Evolutionary conservation across 2,113 vertebrate species (phyloP), one percentile per base, ranked within the genome.

Genomic region (Sarotherodon lohbergeri): DNA sequence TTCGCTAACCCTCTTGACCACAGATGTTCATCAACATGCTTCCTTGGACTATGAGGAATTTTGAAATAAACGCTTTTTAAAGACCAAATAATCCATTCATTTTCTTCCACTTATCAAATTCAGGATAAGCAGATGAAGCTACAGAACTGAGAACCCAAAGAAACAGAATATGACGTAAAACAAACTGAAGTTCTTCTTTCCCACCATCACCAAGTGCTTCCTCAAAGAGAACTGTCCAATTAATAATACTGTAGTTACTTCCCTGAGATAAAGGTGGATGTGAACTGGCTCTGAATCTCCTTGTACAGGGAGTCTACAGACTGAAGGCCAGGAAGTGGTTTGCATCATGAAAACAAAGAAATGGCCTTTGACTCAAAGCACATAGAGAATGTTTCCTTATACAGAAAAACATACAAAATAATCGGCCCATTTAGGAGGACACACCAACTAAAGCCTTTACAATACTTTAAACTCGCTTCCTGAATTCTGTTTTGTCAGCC

Each of bases 401-500:
- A 66, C 17, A 13, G 34, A 66, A 66, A 39, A 39, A 66, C 34
- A 66, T 36, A 13, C 43, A 50, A 32, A n/a, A 12, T 39, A 52
- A 27, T 46, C 1, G 5, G 50, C 71, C 24, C 22, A 13, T 43
- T 46, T 36, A 41, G 7, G 1, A 41, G 50, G 4, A 36, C 80
- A 71, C 43, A 48, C 19, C 73, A 88, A 80, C 14, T 4, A 43
- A 54, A 43, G 73, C 54, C 36, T 24, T 22, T 7, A 57, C 5
- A 13, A 63, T 14, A 3, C 24, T n/a, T 71, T 9, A 6, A 76
- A 19, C 54, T 17, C n/a, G 78, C 63, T 81, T 56, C 41, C 36
- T 63, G 1, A 57, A 66, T 86, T 61, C 13, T 80, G 61, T 52
- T 81, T 39, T 63, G 76, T 87, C 91, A 90, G 84, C 84, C 83